Evolutionary conservation across 2,113 vertebrate species (phyloP).

Genomic region (Diadophis punctatus): DNA sequence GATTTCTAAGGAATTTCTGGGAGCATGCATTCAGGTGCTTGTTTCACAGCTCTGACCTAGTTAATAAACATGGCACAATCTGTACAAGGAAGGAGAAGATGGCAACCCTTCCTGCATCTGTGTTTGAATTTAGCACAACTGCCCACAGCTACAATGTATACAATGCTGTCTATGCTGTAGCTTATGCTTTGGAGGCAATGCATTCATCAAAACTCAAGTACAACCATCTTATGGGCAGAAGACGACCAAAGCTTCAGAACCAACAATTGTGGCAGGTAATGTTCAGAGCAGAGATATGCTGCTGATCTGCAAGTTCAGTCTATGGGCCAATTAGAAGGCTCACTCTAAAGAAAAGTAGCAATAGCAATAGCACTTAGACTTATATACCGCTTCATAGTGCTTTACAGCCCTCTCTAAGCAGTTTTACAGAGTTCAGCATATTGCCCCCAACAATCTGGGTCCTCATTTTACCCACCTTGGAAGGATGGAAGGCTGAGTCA

Average conservation of each 20-base stretch:
- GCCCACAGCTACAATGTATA: not conserved
- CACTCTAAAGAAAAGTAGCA: not conserved
- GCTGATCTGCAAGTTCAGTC: not conserved
- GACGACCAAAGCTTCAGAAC: not conserved
- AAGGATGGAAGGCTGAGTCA: too few relatives aligned
- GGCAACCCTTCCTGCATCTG: not conserved
- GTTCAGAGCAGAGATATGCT: not conserved
- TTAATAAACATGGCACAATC: not conserved
- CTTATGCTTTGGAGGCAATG: not conserved
- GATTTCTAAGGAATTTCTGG: not conserved
- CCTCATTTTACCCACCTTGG: too few relatives aligned
- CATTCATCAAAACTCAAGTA: too few relatives aligned
- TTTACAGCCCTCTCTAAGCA: too few relatives aligned
- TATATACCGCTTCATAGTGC: too few relatives aligned
- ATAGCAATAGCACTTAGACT: too few relatives aligned
- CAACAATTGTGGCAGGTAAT: not conserved
- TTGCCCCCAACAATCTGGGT: too few relatives aligned
- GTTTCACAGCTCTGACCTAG: not conserved
- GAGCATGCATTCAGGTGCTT: not conserved
- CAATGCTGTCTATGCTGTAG: not conserved
- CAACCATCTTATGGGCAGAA: not conserved
- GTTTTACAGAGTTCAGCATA: too few relatives aligned
- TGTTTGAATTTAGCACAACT: not conserved
- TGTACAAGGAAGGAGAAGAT: not conserved
- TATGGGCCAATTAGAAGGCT: not conserved